phyloP scores from a whole-genome alignment of 2,113 vertebrate species.

The Talpa occidentalis region DNA sequence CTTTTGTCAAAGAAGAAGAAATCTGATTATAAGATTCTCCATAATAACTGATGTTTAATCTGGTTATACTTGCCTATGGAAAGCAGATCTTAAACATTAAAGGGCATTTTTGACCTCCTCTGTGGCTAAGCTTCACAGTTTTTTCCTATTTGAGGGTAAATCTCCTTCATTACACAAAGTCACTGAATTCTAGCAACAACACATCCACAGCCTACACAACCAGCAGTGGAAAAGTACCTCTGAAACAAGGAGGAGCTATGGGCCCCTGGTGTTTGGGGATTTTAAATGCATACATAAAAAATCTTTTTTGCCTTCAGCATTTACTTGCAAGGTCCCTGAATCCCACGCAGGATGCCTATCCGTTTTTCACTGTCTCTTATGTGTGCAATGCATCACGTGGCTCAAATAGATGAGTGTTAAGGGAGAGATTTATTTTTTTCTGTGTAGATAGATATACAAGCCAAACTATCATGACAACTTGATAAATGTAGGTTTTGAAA shows the following conservation, averaged over 20 bases:
- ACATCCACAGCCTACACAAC: neutral
- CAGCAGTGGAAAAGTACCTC: neutral
- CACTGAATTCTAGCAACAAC: neutral
- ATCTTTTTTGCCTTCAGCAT: neutral
- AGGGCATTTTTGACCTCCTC: neutral
- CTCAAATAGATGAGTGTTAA: conserved; percentile 25
- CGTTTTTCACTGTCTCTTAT: neutral
- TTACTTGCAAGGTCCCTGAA: neutral
- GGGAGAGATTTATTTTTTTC: conserved; percentile 63
- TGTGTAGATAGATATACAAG: conserved; percentile 62
- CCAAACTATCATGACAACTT: conserved; percentile 68
- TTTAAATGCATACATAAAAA: neutral
- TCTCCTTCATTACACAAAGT: neutral
- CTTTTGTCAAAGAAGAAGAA: neutral
- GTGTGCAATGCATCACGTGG: neutral
- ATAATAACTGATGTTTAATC: neutral
- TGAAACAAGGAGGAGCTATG: neutral
- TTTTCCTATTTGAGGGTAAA: neutral
- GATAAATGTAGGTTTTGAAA: conserved; percentile 74
- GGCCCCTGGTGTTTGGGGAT: neutral
- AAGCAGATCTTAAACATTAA: neutral
- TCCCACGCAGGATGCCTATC: neutral
- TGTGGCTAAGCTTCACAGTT: neutral
- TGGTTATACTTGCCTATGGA: neutral
- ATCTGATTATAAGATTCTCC: neutral